A percentile compares a stretch with the other conserved stretches of the same genome.
phyloP scores from a whole-genome alignment of 2,888 invertebrate species.

The Diaperis boleti region DNA sequence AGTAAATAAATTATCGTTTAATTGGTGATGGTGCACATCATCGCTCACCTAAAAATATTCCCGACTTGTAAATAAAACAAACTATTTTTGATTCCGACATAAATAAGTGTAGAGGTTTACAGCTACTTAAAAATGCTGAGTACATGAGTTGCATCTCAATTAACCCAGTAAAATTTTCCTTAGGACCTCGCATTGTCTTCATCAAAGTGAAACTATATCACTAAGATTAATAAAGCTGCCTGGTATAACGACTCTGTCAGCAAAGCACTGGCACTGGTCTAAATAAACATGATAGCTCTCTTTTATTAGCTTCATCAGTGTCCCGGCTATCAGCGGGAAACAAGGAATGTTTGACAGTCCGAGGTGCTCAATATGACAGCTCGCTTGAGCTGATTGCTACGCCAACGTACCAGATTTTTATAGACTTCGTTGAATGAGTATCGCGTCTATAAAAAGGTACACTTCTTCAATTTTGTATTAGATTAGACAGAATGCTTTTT shows the following conservation, averaged over 20 bases:
- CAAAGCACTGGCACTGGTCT: background rate
- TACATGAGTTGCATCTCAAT: background rate
- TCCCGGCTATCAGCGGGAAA: no score
- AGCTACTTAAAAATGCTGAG: constrained; percentile 17
- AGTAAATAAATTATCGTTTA: constrained; percentile 28
- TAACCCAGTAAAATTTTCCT: background rate
- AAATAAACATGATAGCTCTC: constrained; percentile 18
- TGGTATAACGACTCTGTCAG: constrained; percentile 20
- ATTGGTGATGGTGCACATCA: constrained; percentile 25
- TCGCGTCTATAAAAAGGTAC: constrained; percentile 5
- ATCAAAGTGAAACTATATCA: background rate
- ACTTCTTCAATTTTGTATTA: constrained; percentile 6
- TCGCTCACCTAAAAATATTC: constrained; percentile 27
- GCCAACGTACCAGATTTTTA: no score
- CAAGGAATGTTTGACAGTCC: constrained; percentile 11
- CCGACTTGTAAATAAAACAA: constrained; percentile 17
- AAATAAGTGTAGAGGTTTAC: constrained; percentile 28
- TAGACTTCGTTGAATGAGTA: constrained; percentile 3
- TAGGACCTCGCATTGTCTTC: no score
- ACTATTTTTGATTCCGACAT: constrained; percentile 30
- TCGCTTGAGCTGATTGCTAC: no score
- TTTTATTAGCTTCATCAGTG: constrained; percentile 28
- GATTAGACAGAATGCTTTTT: background rate
- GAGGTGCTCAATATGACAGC: no score
- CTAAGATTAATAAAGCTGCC: background rate